Percentiles rank a stretch among this genome's conserved stretches.
phyloP scores from a whole-genome alignment of 37 sponge, comb jelly and placozoan species.

The Geodia barretti region DNA sequence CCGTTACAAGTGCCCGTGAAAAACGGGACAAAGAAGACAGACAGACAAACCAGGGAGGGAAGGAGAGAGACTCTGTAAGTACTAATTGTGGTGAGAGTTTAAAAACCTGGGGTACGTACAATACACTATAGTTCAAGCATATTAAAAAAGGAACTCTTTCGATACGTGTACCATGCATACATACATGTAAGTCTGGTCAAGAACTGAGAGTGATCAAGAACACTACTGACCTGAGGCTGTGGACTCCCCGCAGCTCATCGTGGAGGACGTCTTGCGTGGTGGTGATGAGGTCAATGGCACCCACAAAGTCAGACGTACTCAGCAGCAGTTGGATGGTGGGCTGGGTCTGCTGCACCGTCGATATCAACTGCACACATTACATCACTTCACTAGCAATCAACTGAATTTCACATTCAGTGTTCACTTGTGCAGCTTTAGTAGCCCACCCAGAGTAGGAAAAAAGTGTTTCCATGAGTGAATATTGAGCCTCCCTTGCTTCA shows the following conservation, averaged over 20 bases:
- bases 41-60: constrained; percentile 10
- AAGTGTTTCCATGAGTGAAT: too few species aligned
- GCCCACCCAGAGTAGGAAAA: too few species aligned
- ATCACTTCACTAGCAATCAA: not conserved
- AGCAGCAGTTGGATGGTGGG: constrained; percentile 97
- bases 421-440: too few species aligned
- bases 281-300: constrained; percentile 92
- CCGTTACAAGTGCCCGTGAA: too few species aligned
- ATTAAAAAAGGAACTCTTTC: constrained; percentile 5
- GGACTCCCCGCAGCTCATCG: constrained; percentile 86
- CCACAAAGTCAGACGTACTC: constrained; percentile 89
- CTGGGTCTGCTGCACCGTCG: constrained; percentile 92
- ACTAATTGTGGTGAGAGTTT: too few species aligned
- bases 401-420: not conserved
- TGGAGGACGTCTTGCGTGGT: constrained; percentile 93
- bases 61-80: too few species aligned
- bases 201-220: not conserved
- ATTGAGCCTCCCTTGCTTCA: too few species aligned
- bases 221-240: constrained; percentile 55
- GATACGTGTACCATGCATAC: too few species aligned
- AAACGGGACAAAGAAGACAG: too few species aligned
- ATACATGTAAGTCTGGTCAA: too few species aligned
- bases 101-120: not conserved
- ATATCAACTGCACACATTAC: constrained; percentile 41
- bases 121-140: not conserved